Conservation (phyloP, 2,113 vertebrate species). For the Eudyptes chrysolophus region DNA sequence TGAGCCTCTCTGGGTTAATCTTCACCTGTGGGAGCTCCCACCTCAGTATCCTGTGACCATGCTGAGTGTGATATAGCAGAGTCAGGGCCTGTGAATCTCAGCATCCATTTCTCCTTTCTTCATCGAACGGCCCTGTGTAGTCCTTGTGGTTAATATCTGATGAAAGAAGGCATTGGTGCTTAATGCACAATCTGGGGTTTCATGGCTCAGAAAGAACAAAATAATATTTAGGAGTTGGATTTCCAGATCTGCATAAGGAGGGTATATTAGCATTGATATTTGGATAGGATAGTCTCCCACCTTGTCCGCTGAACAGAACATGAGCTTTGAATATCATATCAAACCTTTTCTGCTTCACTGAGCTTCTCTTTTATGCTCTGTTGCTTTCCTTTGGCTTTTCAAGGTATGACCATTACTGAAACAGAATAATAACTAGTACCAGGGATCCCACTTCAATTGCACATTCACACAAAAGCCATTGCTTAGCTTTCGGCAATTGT, state of each 20-base stretch:
- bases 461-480: background rate
- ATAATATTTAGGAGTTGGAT: background rate
- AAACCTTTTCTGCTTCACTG: background rate
- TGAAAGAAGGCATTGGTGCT: background rate
- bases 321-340: background rate
- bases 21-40: background rate
- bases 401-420: background rate
- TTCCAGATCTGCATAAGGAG: background rate
- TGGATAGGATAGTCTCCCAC: background rate
- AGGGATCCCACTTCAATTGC: background rate
- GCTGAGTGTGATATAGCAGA: background rate
- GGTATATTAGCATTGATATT: background rate
- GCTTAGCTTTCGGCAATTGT: background rate
- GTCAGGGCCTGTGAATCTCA: background rate
- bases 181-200: background rate
- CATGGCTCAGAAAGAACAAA: background rate
- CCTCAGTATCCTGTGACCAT: background rate
- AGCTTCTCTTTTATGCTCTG: conserved; percentile 32
- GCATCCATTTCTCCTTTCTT: background rate
- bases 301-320: background rate
- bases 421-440: background rate
- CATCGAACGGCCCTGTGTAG: background rate
- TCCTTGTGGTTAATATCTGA: background rate
- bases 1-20: background rate
- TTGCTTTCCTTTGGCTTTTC: conserved; percentile 24